phyloP scores from a whole-genome alignment of 1,140 invertebrate species.

The Pseudomyrmex cubaensis region DNA sequence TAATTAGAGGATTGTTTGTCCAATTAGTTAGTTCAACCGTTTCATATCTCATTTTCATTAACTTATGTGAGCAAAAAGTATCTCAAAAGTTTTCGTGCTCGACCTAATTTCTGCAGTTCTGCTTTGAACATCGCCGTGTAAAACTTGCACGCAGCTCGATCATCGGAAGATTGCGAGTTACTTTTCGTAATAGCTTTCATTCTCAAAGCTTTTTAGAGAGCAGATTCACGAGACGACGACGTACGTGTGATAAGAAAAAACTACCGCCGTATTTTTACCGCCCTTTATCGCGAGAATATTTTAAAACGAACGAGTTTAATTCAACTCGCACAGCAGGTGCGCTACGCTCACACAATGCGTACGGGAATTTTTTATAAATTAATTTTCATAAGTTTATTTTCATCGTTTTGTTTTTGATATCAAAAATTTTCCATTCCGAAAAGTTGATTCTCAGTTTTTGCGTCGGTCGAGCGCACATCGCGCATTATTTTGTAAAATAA shows the following conservation, averaged over 20 bases:
- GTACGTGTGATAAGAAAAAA: conserved; percentile 38
- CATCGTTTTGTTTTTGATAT: not conserved
- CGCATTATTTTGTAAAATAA: too few species aligned
- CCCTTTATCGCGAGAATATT: not conserved
- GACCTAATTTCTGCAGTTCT: conserved; percentile 7
- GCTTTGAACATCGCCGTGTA: not conserved
- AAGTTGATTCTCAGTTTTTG: too few species aligned
- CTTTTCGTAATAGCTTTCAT: conserved; percentile 10
- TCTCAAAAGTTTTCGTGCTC: not conserved
- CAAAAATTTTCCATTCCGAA: not conserved
- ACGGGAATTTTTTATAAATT: too few species aligned
- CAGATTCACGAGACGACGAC: not conserved
- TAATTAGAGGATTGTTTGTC: conserved; percentile 29
- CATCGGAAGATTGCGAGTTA: not conserved
- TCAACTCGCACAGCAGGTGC: too few species aligned
- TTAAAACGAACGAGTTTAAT: not conserved
- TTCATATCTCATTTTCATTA: not conserved
- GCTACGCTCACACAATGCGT: too few species aligned
- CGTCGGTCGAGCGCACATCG: too few species aligned
- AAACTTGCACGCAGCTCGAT: not conserved
- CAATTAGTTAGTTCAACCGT: not conserved
- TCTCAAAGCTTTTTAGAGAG: conserved; percentile 25
- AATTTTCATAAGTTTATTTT: too few species aligned
- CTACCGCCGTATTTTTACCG: too few species aligned
- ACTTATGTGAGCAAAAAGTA: not conserved